Evolutionary conservation across 2,888 invertebrate genomes (phyloP), one percentile per base, ranked within the genome.

Genomic region (Tetanocera ferruginea): DNA sequence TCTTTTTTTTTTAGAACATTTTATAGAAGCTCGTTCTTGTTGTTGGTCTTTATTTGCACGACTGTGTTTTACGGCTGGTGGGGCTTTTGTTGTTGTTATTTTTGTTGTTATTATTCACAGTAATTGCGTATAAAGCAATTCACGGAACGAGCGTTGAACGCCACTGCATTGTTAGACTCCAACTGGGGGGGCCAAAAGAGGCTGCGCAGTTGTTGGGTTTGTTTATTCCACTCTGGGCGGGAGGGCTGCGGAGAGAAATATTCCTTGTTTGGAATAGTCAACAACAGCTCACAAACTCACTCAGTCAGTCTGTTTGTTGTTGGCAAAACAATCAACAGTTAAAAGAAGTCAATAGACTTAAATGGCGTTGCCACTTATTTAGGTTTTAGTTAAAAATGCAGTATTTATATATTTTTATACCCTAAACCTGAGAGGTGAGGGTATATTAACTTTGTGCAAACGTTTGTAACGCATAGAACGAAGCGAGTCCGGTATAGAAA

Each of bases 121-220:
- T 9, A 72, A 72, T 23, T 72, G 72, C 72, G 72, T 55, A 72
- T 37, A 60, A 71, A 31, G 23, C 25, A 72, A 25, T 60, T 60
- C 11, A 28, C 51, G 8, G 25, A 60, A 60, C 57, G 37, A 72
- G 57, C 72, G 34, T 31, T 72, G 72, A 72, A 72, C 72, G 60
- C 9, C 69, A 69, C 6, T 28, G 28, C 3, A 57, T 19, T 43
- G 43, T 43, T 43, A 43, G 43, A 3, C 43, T 11, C 43, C 14
- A 4, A 43, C 43, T 52, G 52, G 8, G 5, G 17, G 52, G 55
- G 8, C 2, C 6, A 19, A n/a, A 8, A 2, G 17, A 19, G 19
- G 19, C 19, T 19, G 2, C 11, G 55, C 2, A 19, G 55, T 1
- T n/a, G 19, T 55, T 19, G 5, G 19, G 55, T 55, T 55, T 6